Conservation (phyloP, 2,113 vertebrate species). For the Neopipo cinnamomea region DNA sequence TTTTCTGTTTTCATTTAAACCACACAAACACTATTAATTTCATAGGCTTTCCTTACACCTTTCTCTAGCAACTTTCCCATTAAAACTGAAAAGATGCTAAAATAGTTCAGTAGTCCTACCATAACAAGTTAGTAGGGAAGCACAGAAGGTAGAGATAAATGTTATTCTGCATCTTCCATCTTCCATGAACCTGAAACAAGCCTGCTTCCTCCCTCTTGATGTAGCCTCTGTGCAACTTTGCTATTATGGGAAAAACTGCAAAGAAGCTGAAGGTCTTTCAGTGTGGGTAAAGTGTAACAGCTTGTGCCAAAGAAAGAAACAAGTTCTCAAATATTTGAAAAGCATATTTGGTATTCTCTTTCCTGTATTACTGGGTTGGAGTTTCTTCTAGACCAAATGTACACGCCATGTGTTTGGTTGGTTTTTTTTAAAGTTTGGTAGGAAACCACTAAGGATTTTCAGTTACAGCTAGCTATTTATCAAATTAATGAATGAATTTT, state of each 20-base stretch:
- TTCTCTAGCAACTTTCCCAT: not conserved
- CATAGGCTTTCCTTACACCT: not conserved
- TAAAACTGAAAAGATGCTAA: not conserved
- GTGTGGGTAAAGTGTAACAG: not conserved
- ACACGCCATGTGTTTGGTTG: fast-evolving
- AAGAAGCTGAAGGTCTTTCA: not conserved
- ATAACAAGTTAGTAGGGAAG: not conserved
- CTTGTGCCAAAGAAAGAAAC: not conserved
- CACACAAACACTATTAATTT: not conserved
- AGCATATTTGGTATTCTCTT: not conserved
- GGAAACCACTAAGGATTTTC: not conserved
- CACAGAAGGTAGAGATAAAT: not conserved
- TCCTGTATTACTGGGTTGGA: not conserved
- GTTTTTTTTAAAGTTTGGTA: not conserved
- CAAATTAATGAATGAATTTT: not conserved
- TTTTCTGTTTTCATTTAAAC: not conserved
- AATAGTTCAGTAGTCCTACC: not conserved
- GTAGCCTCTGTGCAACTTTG: not conserved
- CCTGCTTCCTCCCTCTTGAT: not conserved
- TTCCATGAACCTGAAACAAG: not conserved
- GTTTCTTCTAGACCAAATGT: not conserved
- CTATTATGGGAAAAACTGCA: not conserved
- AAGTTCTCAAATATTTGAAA: not conserved
- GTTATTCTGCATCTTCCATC: not conserved
- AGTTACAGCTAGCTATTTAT: not conserved